Evolutionary conservation across 2,888 invertebrate species (phyloP).

Genomic region (Linhomoeus sp.): DNA sequence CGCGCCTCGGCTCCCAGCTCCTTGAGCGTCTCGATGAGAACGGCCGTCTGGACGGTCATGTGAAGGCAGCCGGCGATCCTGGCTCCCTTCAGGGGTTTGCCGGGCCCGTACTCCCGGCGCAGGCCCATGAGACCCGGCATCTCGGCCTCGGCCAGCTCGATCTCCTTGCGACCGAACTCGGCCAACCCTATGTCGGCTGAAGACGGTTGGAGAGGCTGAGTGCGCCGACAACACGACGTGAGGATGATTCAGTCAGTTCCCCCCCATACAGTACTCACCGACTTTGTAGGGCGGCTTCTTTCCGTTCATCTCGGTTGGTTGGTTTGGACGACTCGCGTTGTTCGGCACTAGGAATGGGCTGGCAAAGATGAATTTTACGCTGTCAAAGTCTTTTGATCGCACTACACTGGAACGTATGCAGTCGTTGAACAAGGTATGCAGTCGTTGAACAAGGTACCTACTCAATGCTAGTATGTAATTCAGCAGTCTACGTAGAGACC

Average conservation of each 20-base stretch:
- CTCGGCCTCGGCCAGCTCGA: constrained; percentile 89
- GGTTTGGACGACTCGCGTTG: no score
- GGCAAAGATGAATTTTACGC: no score
- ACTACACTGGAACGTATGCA: no score
- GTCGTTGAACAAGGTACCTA: no score
- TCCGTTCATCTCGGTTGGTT: not conserved
- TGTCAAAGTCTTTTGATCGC: no score
- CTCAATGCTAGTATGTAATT: no score
- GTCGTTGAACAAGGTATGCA: no score
- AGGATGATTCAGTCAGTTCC: not conserved
- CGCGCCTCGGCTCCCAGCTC: constrained; percentile 87
- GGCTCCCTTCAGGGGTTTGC: constrained; percentile 75
- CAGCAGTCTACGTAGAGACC: no score
- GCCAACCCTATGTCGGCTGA: constrained; percentile 75
- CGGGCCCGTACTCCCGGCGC: constrained; percentile 63
- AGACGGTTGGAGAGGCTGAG: constrained; percentile 14
- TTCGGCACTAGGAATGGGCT: no score
- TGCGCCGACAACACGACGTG: not conserved
- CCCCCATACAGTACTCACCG: no score
- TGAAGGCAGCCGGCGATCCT: constrained; percentile 92
- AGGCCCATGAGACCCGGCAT: constrained; percentile 97
- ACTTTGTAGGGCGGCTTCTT: constrained; percentile 20
- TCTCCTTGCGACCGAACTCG: constrained; percentile 87
- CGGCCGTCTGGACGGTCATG: constrained; percentile 98
- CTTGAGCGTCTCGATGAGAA: constrained; percentile 83